Conservation (phyloP, 2,888 invertebrate species). For the Nymphalis polychloros region DNA sequence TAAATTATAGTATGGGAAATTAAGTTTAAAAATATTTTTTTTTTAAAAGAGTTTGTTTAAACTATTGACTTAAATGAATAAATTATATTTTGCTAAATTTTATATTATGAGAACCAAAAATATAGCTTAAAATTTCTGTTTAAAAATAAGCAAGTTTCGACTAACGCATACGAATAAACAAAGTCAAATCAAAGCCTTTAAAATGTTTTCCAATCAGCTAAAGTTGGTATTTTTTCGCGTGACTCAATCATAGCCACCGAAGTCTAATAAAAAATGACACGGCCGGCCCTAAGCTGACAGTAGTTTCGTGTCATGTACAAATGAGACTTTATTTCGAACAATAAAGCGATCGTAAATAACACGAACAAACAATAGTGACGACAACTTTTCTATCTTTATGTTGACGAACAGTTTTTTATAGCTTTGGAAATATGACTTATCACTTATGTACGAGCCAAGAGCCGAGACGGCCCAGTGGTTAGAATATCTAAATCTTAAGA, state of each 20-base stretch:
- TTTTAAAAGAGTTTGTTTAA: too few species aligned
- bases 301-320: constrained; percentile 35
- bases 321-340: constrained; percentile 35
- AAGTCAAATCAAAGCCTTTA: too few species aligned
- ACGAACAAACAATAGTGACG: constrained; percentile 34
- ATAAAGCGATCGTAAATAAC: constrained; percentile 38
- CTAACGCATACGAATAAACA: too few species aligned
- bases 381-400: constrained; percentile 13
- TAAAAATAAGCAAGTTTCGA: too few species aligned
- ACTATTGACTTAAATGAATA: too few species aligned
- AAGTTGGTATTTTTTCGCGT: constrained; percentile 20
- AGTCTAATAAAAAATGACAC: constrained; percentile 26
- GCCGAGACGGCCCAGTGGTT: too few species aligned
- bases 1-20: too few species aligned
- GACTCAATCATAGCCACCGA: constrained; percentile 23
- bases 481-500: too few species aligned
- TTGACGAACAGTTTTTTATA: constrained; percentile 25
- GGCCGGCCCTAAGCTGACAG: constrained; percentile 31
- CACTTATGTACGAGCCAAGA: constrained; percentile 22
- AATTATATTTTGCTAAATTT: too few species aligned
- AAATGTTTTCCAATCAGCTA: not conserved
- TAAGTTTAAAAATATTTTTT: too few species aligned
- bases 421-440: constrained; percentile 30
- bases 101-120: too few species aligned
- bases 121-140: too few species aligned